Conservation (phyloP, 2,888 invertebrate genomes). For the Balanococcus diminutus region DNA sequence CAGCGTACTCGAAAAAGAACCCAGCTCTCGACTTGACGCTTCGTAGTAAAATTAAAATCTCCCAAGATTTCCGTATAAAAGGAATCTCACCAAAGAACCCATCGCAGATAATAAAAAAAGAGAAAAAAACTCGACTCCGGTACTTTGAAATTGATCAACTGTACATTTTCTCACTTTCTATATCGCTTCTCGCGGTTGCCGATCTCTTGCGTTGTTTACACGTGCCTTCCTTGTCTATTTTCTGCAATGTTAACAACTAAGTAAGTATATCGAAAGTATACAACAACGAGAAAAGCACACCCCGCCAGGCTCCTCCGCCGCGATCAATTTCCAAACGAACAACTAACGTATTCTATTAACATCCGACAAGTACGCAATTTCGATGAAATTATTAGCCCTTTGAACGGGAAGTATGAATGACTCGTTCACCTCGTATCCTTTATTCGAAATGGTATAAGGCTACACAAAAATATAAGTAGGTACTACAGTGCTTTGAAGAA, state of each 20-base stretch:
- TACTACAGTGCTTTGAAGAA: too few relatives aligned
- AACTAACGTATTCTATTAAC: conserved; percentile 1
- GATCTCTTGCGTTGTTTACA: neutral
- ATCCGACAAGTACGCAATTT: neutral
- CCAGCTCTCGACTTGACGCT: neutral
- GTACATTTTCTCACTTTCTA: neutral
- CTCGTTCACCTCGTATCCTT: neutral
- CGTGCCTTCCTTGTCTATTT: neutral
- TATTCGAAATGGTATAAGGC: too few relatives aligned
- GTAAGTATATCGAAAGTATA: neutral
- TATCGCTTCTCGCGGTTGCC: neutral
- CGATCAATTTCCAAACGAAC: neutral
- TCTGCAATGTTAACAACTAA: neutral
- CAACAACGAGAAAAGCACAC: neutral
- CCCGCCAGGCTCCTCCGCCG: neutral
- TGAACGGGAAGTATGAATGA: neutral
- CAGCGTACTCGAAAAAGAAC: neutral
- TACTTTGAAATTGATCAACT: conserved; percentile 20
- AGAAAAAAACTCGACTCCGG: neutral
- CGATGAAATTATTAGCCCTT: neutral
- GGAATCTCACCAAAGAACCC: neutral
- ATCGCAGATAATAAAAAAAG: neutral
- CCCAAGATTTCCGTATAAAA: neutral
- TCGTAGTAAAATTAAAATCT: neutral
- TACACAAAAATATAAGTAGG: too few relatives aligned